Percentiles rank a stretch among this genome's conserved stretches.
Conservation (phyloP, 2,113 vertebrate genomes). For the Hirundichthys speculiger region DNA sequence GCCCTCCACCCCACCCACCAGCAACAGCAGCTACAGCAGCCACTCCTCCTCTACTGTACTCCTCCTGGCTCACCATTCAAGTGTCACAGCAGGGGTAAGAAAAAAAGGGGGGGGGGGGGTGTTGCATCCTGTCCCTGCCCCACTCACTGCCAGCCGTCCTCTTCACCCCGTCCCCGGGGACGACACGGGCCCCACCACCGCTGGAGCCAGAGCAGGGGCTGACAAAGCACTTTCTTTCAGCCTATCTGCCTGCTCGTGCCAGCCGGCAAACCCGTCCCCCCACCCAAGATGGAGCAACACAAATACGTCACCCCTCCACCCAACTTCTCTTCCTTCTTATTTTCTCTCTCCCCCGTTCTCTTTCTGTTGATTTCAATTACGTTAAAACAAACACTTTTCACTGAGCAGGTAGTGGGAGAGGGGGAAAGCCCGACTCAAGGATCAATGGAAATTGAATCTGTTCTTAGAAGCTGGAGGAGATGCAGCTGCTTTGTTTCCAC, state of each 20-base stretch:
- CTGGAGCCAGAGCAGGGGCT: constrained; percentile 27
- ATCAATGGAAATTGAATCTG: constrained; percentile 67
- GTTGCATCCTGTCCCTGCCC: constrained; percentile 54
- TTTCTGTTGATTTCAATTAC: constrained; percentile 40
- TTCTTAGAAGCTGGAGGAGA: constrained; percentile 20
- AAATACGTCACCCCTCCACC: constrained; percentile 18
- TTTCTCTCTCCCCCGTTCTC: constrained; percentile 2
- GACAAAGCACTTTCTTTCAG: constrained; percentile 71
- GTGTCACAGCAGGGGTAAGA: constrained; percentile 27
- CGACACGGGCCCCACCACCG: constrained; percentile 18
- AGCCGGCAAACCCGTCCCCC: constrained; percentile 32
- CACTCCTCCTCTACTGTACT: constrained; percentile 70
- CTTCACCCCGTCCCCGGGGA: constrained; percentile 49
- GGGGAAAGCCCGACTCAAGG: constrained; percentile 2
- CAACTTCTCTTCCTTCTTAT: constrained; percentile 3
- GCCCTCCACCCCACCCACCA: background rate
- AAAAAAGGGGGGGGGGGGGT: constrained; percentile 24
- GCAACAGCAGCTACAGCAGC: constrained; percentile 3
- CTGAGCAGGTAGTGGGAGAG: constrained; percentile 5
- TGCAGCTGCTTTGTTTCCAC: constrained; percentile 12
- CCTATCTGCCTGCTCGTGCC: constrained; percentile 24
- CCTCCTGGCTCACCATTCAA: constrained; percentile 65
- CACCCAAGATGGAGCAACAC: constrained; percentile 11
- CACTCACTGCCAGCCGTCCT: constrained; percentile 52
- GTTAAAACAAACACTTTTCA: constrained; percentile 41